These are phyloP conservation scores for Trypoxylon attenuatum DNA, from an alignment of 2,888 invertebrate species.

Conservation along the genomic window DNA sequence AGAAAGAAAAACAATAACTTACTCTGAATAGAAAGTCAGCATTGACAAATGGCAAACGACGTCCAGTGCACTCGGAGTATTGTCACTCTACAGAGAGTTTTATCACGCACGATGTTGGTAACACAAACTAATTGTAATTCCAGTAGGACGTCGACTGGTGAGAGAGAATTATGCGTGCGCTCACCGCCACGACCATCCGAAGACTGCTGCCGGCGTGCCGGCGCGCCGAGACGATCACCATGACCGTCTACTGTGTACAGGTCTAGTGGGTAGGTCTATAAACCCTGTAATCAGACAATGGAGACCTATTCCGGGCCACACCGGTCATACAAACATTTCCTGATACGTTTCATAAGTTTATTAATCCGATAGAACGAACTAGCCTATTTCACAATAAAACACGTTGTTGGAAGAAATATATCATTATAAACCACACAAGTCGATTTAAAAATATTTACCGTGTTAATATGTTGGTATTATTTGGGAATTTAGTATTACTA, in stretches of 20 bases:
- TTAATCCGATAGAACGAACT: too few species aligned
- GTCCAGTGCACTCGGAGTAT: background rate
- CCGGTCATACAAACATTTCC: too few species aligned
- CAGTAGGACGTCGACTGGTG: background rate
- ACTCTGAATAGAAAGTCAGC: too few species aligned
- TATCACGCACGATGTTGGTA: background rate
- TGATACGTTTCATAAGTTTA: too few species aligned
- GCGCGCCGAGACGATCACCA: conserved; percentile 18
- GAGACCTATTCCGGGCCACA: too few species aligned
- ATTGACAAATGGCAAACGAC: background rate
- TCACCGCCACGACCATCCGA: conserved; percentile 26
- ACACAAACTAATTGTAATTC: conserved; percentile 19
- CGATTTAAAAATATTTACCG: too few species aligned
- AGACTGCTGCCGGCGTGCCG: conserved; percentile 33
- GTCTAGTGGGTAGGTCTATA: conserved; percentile 4
- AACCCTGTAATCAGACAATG: background rate
- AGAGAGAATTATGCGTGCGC: conserved; percentile 7
- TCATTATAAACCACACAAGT: too few species aligned
- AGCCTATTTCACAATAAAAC: too few species aligned
- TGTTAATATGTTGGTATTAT: too few species aligned
- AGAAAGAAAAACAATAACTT: too few species aligned
- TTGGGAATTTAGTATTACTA: too few species aligned
- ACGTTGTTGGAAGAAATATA: too few species aligned
- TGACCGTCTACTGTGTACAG: background rate
- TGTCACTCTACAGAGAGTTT: background rate